Evolutionary conservation across 2,888 invertebrate species (phyloP), one percentile per base, ranked within the genome.

Genomic region (Serrognathus titanus): DNA sequence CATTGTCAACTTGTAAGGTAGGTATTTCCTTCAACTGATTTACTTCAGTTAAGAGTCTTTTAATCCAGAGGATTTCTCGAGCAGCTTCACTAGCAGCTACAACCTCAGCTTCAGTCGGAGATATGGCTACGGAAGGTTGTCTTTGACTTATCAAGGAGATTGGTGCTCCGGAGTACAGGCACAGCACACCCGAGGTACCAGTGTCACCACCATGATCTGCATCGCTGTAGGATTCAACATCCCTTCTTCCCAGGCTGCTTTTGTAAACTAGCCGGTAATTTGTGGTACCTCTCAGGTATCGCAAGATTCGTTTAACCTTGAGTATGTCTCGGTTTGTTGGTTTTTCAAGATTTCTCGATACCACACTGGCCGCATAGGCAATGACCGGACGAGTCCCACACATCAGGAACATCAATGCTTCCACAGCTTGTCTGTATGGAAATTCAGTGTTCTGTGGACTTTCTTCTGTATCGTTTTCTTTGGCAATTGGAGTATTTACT

Each of bases 221-320:
- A 47, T 47, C 47, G 2, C 47, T 47, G 10, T n/a, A n/a, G n/a
- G n/a, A n/a, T n/a, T n/a, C n/a, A n/a, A n/a, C n/a, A n/a, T n/a
- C n/a, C n/a, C n/a, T n/a, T n/a, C n/a, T n/a, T n/a, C n/a, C n/a
- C n/a, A n/a, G n/a, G n/a, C n/a, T n/a, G n/a, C n/a, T n/a, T n/a
- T n/a, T n/a, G 24, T 24, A 31, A 31, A 31, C 24, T 31, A 31
- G 24, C 24, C 3, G 6, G 6, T 35, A 53, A 24, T 24, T 31
- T 54, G 12, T 20, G 35, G 54, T 56, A 9, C 11, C 46, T 11
- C 16, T 55, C 3, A 47, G 13, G 37, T 56, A 56, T 31, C 54
- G 38, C 11, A 56, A 46, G 20, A 56, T 55, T 11, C 52, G 43
- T 37, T 56, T 56, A 45, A 56, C 24, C 16, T 45, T 45, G 10